Evolutionary conservation across 2,113 vertebrate species (phyloP).

Genomic region (Brachypodius melanocephalos): DNA sequence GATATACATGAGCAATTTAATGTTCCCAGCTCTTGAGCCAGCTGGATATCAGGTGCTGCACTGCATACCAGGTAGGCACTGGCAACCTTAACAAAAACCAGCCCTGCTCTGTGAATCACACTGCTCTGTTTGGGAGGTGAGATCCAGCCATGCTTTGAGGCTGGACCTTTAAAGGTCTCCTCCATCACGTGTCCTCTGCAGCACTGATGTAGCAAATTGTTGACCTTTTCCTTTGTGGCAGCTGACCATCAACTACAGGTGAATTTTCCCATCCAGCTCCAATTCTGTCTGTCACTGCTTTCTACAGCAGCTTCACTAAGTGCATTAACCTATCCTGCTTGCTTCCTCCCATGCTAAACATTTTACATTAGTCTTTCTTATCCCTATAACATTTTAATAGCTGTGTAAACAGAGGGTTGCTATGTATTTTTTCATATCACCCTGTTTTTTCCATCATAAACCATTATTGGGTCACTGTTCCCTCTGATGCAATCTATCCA

Average conservation of each 20-base stretch:
- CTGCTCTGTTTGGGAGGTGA: neutral
- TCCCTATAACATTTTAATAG: neutral
- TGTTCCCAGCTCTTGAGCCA: neutral
- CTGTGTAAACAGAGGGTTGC: conserved; percentile 38
- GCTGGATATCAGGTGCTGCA: neutral
- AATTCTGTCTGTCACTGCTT: neutral
- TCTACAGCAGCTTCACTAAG: neutral
- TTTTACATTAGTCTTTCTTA: conserved; percentile 20
- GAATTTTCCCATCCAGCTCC: neutral
- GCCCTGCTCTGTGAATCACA: neutral
- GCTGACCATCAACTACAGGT: neutral
- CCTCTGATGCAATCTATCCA: neutral
- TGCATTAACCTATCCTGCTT: conserved; percentile 2
- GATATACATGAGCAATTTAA: neutral
- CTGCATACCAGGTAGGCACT: neutral
- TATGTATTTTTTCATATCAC: neutral
- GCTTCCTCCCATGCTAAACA: neutral
- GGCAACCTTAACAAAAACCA: neutral
- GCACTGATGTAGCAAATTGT: neutral
- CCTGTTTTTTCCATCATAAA: neutral
- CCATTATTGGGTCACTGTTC: neutral
- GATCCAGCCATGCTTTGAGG: neutral
- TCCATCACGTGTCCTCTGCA: neutral
- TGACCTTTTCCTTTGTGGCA: neutral
- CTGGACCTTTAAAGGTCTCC: neutral